A percentile compares a stretch with the other conserved stretches of the same genome.
Conservation (phyloP, 1,140 invertebrate genomes). For the Charaxes varanes region DNA sequence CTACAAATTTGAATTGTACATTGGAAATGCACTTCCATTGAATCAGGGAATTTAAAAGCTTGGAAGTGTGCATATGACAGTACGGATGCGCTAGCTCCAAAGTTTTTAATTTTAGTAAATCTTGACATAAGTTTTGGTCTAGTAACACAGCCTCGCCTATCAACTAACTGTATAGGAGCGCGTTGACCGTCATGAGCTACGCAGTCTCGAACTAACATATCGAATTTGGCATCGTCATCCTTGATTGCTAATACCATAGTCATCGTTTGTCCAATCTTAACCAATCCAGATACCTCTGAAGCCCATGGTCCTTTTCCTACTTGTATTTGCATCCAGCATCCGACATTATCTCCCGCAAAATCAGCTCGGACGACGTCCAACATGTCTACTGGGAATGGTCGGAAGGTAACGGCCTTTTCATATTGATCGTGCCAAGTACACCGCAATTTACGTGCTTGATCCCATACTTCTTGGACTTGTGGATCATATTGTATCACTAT, state of each 20-base stretch:
- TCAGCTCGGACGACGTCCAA: slow-evolving; percentile 93
- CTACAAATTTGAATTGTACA: slow-evolving; percentile 96
- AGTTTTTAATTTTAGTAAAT: slow-evolving; percentile 97
- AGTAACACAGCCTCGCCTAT: slow-evolving; percentile 93
- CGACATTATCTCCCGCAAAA: slow-evolving; percentile 95
- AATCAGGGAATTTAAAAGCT: slow-evolving; percentile 96
- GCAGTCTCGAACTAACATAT: slow-evolving; percentile 95
- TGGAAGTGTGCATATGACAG: slow-evolving; percentile 95
- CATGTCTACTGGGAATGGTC: slow-evolving; percentile 97
- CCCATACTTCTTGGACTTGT: slow-evolving; percentile 97
- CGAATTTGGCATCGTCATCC: slow-evolving; percentile 96
- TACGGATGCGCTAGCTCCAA: slow-evolving; percentile 92
- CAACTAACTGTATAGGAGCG: slow-evolving; percentile 95
- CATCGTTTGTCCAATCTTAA: slow-evolving; percentile 97
- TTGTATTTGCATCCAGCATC: slow-evolving; percentile 96
- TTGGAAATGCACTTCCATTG: slow-evolving; percentile 97
- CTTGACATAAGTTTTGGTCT: slow-evolving; percentile 94
- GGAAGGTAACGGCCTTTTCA: slow-evolving; percentile 95
- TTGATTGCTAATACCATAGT: slow-evolving; percentile 97
- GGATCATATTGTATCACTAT: slow-evolving; percentile 96
- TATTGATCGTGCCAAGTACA: slow-evolving; percentile 98
- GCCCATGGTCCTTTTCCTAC: slow-evolving; percentile 97
- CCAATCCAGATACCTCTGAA: slow-evolving; percentile 93
- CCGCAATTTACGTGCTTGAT: slow-evolving; percentile 92
- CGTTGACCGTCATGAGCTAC: slow-evolving; percentile 95